Base-by-base conservation (phyloP, 2,888 invertebrate species). In the Eupithecia subfuscata region DNA sequence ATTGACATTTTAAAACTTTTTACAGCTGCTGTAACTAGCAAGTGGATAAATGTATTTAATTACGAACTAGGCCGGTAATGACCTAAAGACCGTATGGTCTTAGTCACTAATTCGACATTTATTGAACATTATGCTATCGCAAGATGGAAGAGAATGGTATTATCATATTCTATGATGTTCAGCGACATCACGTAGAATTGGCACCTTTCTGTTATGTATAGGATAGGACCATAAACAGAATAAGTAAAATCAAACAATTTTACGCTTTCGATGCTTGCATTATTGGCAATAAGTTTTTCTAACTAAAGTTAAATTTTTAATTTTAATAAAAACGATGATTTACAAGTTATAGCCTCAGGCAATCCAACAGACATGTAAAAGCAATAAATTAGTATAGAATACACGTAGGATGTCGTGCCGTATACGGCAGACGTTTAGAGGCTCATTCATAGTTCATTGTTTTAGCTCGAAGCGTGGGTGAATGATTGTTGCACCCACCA, bases 401-500 rank as follows among this genome's bases (percentile, higher is more conserved):
- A 84, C 83, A 85, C 84, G 89, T 89, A 87, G 88, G 89, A 84
- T 83, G 89, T 83, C 80, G 76, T 84, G 79, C 85, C 87, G 78
- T 87, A 88, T 80, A 89, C 80, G 89, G 89, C 78, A 80, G 83
- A 82, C 85, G 84, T 86, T 89, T 88, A 87, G 84, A 84, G 81
- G 80, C 78, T 86, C 86, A 87, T 88, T 87, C 85, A 83, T 82
- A 83, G 82, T 82, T 85, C 85, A 92, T 92, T 92, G 93, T 93
- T 89, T 90, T 82, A 87, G 81, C 70, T 74, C 74, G 68, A 72
- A 78, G 86, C 87, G 92, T 92, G 89, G 92, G 91, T 81, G 88
- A 88, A 83, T 85, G 85, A 89, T 89, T 90, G 90, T 90, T 91
- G 91, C 91, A 91, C 92, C 92, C 92, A 92, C 93, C 82, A 83